Conservation (phyloP, 2,113 vertebrate species). For the Paraplagusia blochii region DNA sequence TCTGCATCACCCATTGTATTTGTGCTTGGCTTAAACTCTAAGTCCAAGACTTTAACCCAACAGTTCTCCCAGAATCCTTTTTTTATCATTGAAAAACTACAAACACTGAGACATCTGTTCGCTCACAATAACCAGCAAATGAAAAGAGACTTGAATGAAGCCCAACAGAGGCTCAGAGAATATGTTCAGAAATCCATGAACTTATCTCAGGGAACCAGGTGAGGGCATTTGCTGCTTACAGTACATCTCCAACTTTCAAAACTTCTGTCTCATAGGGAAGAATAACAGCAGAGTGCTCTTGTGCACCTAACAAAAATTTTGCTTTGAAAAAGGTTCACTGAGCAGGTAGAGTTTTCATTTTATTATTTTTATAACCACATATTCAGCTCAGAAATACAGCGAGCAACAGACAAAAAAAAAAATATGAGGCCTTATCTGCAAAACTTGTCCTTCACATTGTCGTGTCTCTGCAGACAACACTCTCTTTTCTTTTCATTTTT, state of each 20-base stretch:
- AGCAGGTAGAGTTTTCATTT: neutral
- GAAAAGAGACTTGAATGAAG: slow-evolving; percentile 19
- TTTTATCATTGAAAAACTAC: neutral
- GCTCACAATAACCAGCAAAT: slow-evolving; percentile 9
- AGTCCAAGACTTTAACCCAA: too few species aligned
- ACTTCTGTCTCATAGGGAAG: neutral
- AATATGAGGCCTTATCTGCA: slow-evolving; percentile 16
- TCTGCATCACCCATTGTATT: too few species aligned
- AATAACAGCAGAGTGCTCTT: neutral
- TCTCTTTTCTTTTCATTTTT: slow-evolving; percentile 25
- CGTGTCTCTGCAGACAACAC: slow-evolving; percentile 47
- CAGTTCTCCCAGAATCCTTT: too few species aligned
- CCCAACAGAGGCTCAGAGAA: slow-evolving; percentile 3
- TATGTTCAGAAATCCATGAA: slow-evolving; percentile 5
- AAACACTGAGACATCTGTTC: slow-evolving; percentile 5
- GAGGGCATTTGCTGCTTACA: slow-evolving; percentile 9
- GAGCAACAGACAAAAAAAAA: slow-evolving; percentile 30
- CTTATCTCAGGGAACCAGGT: neutral
- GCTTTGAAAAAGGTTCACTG: neutral
- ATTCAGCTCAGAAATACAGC: slow-evolving; percentile 2
- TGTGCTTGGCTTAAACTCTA: too few species aligned
- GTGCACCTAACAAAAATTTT: slow-evolving; percentile 1
- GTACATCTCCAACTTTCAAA: slow-evolving; percentile 7
- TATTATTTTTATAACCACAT: neutral
- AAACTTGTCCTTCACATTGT: slow-evolving; percentile 55